A percentile compares a stretch with the other conserved stretches of the same genome.
Evolutionary conservation across 2,797 vertebrate genomes (phyloP).

Genomic region (Pristis pectinata): DNA sequence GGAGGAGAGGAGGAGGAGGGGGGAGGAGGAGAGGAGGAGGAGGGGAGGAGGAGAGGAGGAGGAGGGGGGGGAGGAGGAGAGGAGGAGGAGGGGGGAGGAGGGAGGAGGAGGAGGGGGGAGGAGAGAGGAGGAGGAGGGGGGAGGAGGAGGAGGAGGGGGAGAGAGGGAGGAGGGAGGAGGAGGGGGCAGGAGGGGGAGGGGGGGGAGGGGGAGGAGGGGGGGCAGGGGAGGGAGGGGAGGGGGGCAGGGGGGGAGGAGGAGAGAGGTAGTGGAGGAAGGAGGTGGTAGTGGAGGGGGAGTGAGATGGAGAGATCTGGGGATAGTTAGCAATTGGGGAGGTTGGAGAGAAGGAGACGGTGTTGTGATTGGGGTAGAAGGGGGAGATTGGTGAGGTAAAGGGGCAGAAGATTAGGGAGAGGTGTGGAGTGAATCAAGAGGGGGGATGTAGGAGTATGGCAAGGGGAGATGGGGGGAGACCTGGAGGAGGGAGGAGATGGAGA

Average conservation of each 20-base stretch:
- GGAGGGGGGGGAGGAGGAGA: not conserved
- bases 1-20: fast-evolving
- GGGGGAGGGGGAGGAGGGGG: fast-evolving
- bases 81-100: not conserved
- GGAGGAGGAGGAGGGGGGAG: not conserved
- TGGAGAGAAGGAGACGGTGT: no score
- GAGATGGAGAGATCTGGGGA: no score
- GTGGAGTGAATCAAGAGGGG: not conserved
- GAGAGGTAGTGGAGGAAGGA: no score
- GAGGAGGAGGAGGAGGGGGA: fast-evolving
- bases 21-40: fast-evolving
- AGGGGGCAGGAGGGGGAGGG: not conserved
- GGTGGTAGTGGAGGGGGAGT: no score
- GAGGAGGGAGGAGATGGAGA: not conserved
- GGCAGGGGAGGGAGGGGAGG: fast-evolving
- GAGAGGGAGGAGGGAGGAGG: no score
- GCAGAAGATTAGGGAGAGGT: not conserved
- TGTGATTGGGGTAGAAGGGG: not conserved
- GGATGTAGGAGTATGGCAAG: not conserved
- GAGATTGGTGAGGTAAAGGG: not conserved
- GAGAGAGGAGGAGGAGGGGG: fast-evolving
- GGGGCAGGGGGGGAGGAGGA: no score
- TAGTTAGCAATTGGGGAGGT: no score
- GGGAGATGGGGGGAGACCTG: no score
- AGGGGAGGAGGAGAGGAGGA: not conserved